Conservation (phyloP, 2,113 vertebrate genomes). For the Onychorhynchus coronatus region DNA sequence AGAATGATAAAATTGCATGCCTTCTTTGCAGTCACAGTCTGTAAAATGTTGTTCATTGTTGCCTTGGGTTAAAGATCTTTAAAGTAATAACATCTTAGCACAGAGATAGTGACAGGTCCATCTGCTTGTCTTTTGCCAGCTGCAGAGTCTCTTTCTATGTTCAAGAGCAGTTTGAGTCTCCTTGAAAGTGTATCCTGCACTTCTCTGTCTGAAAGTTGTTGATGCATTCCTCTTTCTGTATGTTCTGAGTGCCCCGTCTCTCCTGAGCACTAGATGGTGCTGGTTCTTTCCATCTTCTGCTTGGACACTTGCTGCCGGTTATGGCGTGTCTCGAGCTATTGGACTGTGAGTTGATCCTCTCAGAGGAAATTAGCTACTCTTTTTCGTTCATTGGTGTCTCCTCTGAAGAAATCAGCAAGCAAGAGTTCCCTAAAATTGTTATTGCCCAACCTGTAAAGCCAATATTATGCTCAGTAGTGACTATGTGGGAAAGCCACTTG, state of each 20-base stretch:
- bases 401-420: neutral
- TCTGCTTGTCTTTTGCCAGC: neutral
- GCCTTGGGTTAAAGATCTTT: neutral
- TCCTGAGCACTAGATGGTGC: constrained; percentile 44
- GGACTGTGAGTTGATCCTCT: neutral
- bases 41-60: neutral
- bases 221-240: rapidly evolving
- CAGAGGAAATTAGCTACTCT: neutral
- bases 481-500: rapidly evolving
- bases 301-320: no score
- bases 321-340: rapidly evolving
- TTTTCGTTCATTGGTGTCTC: neutral
- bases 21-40: neutral
- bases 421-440: neutral
- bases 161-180: neutral
- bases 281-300: neutral
- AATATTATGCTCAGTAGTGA: neutral
- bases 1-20: neutral
- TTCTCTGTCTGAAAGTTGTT: neutral
- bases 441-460: neutral
- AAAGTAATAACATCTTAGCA: neutral
- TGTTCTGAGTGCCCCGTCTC: neutral
- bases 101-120: neutral
- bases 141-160: neutral
- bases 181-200: rapidly evolving